Percentiles rank a stretch among this genome's conserved stretches.
Conservation (phyloP, 2,113 vertebrate genomes). For the Microtus richardsoni region DNA sequence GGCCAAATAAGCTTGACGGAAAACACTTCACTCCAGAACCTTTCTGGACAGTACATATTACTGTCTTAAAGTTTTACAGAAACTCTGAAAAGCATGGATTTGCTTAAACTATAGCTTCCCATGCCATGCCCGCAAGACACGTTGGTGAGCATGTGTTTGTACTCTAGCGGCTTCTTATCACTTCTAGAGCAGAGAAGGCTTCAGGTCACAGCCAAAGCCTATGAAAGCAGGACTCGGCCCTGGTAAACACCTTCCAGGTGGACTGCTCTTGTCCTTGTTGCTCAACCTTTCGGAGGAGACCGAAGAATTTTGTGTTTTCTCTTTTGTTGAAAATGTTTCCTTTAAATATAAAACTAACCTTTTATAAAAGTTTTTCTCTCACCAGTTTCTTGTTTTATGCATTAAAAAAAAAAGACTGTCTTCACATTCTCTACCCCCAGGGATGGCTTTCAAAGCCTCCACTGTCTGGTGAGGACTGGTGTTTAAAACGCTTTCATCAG, state of each 20-base stretch:
- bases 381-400: neutral
- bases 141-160: neutral
- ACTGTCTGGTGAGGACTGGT: slow-evolving; percentile 47
- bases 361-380: slow-evolving; percentile 14
- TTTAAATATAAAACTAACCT: neutral
- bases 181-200: neutral
- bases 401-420: slow-evolving; percentile 49
- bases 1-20: neutral
- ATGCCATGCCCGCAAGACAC: neutral
- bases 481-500: neutral
- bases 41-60: neutral
- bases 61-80: neutral
- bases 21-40: neutral
- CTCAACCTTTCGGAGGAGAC: slow-evolving; percentile 28
- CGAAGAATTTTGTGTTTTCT: slow-evolving; percentile 23
- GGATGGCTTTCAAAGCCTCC: slow-evolving; percentile 42
- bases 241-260: neutral
- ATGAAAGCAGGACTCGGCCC: neutral
- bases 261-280: neutral
- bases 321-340: neutral
- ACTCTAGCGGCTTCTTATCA: neutral
- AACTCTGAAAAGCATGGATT: neutral
- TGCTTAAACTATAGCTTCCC: slow-evolving; percentile 1
- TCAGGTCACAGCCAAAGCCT: neutral
- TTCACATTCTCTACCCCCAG: neutral